phyloP scores from a whole-genome alignment of 2,113 vertebrate species.

The Lepisosteus oculatus region DNA sequence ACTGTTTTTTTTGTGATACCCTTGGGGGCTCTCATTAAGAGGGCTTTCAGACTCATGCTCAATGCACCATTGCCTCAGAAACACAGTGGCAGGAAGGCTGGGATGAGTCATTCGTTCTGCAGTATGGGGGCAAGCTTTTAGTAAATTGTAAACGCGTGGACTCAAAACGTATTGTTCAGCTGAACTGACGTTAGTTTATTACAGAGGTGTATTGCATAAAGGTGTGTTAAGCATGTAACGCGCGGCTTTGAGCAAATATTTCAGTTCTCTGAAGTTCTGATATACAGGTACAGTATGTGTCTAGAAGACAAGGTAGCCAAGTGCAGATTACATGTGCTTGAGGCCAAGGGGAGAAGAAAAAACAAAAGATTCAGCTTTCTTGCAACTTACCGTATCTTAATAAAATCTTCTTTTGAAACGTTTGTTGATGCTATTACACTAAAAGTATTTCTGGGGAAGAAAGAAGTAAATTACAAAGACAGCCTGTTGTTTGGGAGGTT shows the following conservation, averaged over 20 bases:
- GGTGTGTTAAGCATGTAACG: too few species aligned
- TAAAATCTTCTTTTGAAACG: too few species aligned
- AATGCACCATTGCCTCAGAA: slow-evolving; percentile 12
- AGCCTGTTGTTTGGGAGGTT: too few species aligned
- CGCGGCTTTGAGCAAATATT: neutral
- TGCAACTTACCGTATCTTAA: too few species aligned
- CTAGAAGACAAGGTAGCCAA: too few species aligned
- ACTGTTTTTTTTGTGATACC: slow-evolving; percentile 21
- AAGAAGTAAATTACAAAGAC: too few species aligned
- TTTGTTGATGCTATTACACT: too few species aligned
- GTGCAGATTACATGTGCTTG: too few species aligned
- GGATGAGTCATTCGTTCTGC: neutral
- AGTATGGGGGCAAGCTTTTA: slow-evolving; percentile 22
- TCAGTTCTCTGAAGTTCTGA: neutral
- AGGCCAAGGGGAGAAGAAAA: too few species aligned
- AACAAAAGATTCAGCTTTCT: too few species aligned
- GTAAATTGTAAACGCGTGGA: slow-evolving; percentile 27
- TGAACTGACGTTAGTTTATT: neutral
- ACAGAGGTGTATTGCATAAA: neutral
- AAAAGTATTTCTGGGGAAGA: too few species aligned
- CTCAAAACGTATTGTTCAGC: slow-evolving; percentile 15
- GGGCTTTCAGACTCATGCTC: slow-evolving; percentile 31
- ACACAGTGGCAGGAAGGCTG: slow-evolving; percentile 21
- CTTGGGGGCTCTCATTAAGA: slow-evolving; percentile 42
- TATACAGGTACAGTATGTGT: too few species aligned